Evolutionary conservation across 2,888 invertebrate genomes (phyloP), one percentile per base, ranked within the genome.

Genomic region (Deilephila elpenor): DNA sequence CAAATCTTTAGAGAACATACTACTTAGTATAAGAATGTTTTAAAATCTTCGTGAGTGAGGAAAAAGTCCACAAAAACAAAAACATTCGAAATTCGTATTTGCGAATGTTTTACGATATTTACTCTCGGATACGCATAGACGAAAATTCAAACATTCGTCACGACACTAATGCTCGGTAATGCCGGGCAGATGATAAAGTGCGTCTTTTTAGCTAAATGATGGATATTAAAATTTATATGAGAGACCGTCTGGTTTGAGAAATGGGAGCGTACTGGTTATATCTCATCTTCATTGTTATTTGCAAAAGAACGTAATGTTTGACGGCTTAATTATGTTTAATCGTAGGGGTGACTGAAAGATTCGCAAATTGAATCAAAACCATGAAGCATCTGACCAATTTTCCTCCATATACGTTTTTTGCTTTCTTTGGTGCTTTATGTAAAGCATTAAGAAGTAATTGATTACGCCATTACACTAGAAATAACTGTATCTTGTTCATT

Each of bases 211-310:
- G 67, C 67, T 67, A 51, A 67, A 44, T 67, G 67, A 44, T 67
- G 51, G 51, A 67, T 67, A 67, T 67, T 67, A 67, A 67, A 67
- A 67, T 67, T 67, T 67, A 51, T 67, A 67, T 51, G 67, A 67
- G 44, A 51, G 44, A 5, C 17, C n/a, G 67, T 25, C 62, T 62
- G 37, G 25, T 17, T 64, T 67, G 25, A 67, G 25, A 19, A 67
- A 67, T 67, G 67, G 44, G 51, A 51, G 37, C 20, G 11, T 20
- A 67, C 62, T 17, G 67, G 44, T 44, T 67, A 51, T 44, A 20
- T 44, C 14, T 51, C 67, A 51, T 67, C 29, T 64, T 67, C 37
- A 62, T 62, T 62, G 14, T 25, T 67, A 51, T 67, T 67, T 51
- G 14, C 20, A 20, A 51, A 17, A 51, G 51, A 11, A 44, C 5